Conservation (phyloP, 1,140 invertebrate species). For the Akabosia matsudoensis region DNA sequence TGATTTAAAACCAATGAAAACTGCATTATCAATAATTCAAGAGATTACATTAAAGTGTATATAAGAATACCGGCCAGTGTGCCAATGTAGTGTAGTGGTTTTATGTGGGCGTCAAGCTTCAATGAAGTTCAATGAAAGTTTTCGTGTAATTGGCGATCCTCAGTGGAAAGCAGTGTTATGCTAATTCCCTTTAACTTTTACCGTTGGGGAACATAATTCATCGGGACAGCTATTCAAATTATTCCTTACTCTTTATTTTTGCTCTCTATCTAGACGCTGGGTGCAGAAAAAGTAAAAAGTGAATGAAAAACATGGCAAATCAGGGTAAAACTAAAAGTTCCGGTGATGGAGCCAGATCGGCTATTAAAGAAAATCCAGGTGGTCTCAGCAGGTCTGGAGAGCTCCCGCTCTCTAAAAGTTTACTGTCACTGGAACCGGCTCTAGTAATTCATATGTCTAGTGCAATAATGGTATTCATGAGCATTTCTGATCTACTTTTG, state of each 20-base stretch:
- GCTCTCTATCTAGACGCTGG: neutral
- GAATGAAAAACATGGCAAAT: neutral
- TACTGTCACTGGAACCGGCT: neutral
- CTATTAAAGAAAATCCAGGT: conserved; percentile 17
- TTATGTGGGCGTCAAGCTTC: too few relatives aligned
- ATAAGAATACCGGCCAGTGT: too few relatives aligned
- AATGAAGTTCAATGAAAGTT: too few relatives aligned
- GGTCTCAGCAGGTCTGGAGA: neutral
- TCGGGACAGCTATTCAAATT: neutral
- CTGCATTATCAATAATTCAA: too few relatives aligned
- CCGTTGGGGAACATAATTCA: too few relatives aligned
- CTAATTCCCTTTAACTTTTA: too few relatives aligned
- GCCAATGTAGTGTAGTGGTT: too few relatives aligned
- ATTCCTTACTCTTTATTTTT: neutral
- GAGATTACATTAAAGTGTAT: too few relatives aligned
- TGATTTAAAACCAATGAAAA: too few relatives aligned
- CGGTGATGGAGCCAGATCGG: neutral
- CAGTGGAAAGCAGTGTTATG: too few relatives aligned
- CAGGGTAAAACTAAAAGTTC: neutral
- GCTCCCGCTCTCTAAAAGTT: neutral
- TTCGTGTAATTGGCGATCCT: too few relatives aligned
- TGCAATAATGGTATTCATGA: conserved; percentile 38
- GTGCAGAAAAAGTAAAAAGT: neutral
- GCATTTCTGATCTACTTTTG: conserved; percentile 62
- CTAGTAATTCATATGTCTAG: conserved; percentile 37